Evolutionary conservation across 1,140 invertebrate genomes (phyloP).

Genomic region (Atta texana): DNA sequence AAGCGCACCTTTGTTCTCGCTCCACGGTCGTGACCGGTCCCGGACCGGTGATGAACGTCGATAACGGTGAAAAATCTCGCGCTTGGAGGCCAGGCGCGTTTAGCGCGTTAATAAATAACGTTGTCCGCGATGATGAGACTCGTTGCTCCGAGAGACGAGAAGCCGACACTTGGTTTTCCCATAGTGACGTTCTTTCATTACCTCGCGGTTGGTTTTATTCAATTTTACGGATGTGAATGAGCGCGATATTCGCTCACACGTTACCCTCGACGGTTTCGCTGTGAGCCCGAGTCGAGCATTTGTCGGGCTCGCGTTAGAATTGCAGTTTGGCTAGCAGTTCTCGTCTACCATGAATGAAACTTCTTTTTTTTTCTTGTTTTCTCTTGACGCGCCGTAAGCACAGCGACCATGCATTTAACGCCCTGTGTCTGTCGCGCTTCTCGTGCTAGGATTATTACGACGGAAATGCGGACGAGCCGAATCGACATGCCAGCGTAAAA

Average conservation of each 20-base stretch:
- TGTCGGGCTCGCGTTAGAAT: background rate
- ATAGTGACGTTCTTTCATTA: background rate
- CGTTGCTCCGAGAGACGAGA: conserved; percentile 2
- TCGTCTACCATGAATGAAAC: conserved; percentile 4
- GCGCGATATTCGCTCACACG: background rate
- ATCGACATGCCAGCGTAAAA: conserved; percentile 58
- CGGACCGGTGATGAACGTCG: conserved; percentile 47
- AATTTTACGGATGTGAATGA: conserved; percentile 9
- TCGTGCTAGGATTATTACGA: conserved; percentile 58
- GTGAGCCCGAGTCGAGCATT: background rate
- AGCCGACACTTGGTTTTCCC: background rate
- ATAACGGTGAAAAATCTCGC: conserved; percentile 48
- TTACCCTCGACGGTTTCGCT: background rate
- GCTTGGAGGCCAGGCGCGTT: conserved; percentile 45
- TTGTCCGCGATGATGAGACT: conserved; percentile 22
- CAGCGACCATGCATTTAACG: conserved; percentile 11
- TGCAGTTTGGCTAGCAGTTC: conserved; percentile 5
- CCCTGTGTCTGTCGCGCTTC: conserved; percentile 3
- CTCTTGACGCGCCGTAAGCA: conserved; percentile 25
- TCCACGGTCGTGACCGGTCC: conserved; percentile 32
- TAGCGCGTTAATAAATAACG: conserved; percentile 62
- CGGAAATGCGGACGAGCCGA: conserved; percentile 47
- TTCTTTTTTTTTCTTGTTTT: background rate
- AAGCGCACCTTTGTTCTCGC: conserved; percentile 62
- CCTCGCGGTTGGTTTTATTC: background rate